Base-by-base conservation (phyloP, 2,888 invertebrate genomes). In the Dolichomitus sp. region DNA sequence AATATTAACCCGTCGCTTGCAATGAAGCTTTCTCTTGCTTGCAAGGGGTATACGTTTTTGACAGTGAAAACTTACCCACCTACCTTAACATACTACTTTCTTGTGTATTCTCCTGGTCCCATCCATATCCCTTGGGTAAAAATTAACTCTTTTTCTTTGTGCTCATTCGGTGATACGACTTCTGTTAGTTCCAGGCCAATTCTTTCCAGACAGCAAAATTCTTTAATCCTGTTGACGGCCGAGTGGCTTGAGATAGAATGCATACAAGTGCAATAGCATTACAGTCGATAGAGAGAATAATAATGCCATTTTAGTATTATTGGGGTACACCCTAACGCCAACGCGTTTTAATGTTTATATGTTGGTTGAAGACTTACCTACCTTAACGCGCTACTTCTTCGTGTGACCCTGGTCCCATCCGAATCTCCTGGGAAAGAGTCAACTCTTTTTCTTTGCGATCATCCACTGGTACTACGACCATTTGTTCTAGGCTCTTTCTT, bases 1-100 rank as follows among this genome's bases (percentile, higher is more conserved):
- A 70, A 70, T 70, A 63, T 78, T 70, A 45, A 69, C 40, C 17
- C 6, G 57, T 6, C 9, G 5, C 33, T 30, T 27, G 42, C 27
- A 45, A 33, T 2, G 52, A 33, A 70, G 23, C 14, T 63, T 52
- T 52, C 7, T 42, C 7, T 9, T 54, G 33, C 30, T 12, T 42
- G 9, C 54, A 52, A 63, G 52, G 27, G 19, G 3, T 14, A 52
- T 14, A 42, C 11, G 45, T 45, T 65, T 23, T n/a, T 17, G 45
- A 70, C 61, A 54, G 45, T 30, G 52, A 65, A 52, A 27, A 63
- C 14, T n/a, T 37, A 42, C 17, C 33, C 40, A 37, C 37, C 42
- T 54, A 12, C 19, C 40, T 37, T 9, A 12, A 57, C n/a, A 57
- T 27, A 9, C 27, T 14, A 9, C 37, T 57, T 23, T 17, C 17